Base-by-base conservation (phyloP, 2,888 invertebrate genomes). In the Chrysolina haemoptera region DNA sequence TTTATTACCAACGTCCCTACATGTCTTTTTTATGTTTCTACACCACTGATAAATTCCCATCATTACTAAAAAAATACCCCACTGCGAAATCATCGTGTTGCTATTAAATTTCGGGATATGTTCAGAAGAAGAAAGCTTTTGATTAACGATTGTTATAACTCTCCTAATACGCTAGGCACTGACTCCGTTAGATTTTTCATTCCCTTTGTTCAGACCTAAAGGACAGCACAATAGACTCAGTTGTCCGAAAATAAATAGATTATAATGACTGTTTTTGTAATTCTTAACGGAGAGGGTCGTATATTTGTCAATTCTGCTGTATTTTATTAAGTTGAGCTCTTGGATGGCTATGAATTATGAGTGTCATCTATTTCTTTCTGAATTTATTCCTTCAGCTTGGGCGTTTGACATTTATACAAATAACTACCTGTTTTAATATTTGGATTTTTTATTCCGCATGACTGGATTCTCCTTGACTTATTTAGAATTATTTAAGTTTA, bases 91-190 rank as follows among this genome's bases (percentile, higher is more conserved):
- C 35, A 35, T 35, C 35, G 40, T 59, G 59, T 27, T 43, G 18
- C 62, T 69, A 70, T 70, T 66, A 78, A 82, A 82, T 82, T 53
- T 78, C 76, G 73, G 79, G 82, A 80, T 81, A 78, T 78, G 80
- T 79, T 68, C 75, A 72, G 77, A 82, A 82, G 65, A 66, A 50
- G 50, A 81, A 80, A 80, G 80, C 77, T 70, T 83, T 84, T 84
- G 84, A 85, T 84, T 84, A 83, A 84, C 85, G 84, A 84, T 82
- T 82, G 80, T 82, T 50, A 11, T 53, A 64, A 66, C 55, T 65
- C 66, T 62, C 68, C 71, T 71, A 66, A 75, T 75, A 71, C 62
- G 43, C 68, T 69, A 69, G 65, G 64, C 65, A 69, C 48, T 71
- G 69, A 75, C 62, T 66, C 12, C 27, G 70, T 68, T 46, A 53